A percentile compares a stretch with the other conserved stretches of the same genome.
phyloP scores from a whole-genome alignment of 2,888 invertebrate species.

The Xestia xanthographa region DNA sequence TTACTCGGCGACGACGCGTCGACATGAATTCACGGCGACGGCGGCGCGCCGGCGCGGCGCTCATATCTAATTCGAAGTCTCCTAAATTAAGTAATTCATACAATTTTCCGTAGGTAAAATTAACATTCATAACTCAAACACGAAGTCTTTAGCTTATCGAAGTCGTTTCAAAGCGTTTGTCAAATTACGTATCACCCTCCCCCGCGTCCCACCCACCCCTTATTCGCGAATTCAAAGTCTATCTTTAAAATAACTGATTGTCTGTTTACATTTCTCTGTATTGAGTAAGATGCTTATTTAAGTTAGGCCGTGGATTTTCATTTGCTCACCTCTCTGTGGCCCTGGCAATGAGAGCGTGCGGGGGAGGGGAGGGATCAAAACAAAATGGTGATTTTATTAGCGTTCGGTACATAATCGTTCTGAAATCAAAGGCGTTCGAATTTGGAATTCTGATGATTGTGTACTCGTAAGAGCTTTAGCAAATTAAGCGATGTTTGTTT shows the following conservation, averaged over 20 bases:
- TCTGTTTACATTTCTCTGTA: slow-evolving; percentile 89
- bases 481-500: slow-evolving; percentile 81
- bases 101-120: slow-evolving; percentile 55
- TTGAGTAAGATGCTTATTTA: slow-evolving; percentile 83
- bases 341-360: slow-evolving; percentile 48
- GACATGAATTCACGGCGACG: too few species aligned
- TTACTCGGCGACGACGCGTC: too few species aligned
- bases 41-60: too few species aligned
- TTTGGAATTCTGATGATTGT: slow-evolving; percentile 80
- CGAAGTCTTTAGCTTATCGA: slow-evolving; percentile 58
- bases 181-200: slow-evolving; percentile 75
- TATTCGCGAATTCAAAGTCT: slow-evolving; percentile 80
- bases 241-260: slow-evolving; percentile 88
- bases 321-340: slow-evolving; percentile 58
- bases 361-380: slow-evolving; percentile 68
- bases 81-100: slow-evolving; percentile 40
- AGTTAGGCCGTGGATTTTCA: slow-evolving; percentile 72
- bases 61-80: too few species aligned
- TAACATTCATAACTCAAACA: slow-evolving; percentile 73
- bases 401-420: slow-evolving; percentile 82
- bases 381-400: slow-evolving; percentile 82
- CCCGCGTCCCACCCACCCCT: slow-evolving; percentile 65
- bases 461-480: slow-evolving; percentile 79
- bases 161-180: slow-evolving; percentile 80
- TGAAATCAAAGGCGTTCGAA: slow-evolving; percentile 83